phyloP scores from a whole-genome alignment of 2,888 invertebrate species.

The Diabrotica balteata region DNA sequence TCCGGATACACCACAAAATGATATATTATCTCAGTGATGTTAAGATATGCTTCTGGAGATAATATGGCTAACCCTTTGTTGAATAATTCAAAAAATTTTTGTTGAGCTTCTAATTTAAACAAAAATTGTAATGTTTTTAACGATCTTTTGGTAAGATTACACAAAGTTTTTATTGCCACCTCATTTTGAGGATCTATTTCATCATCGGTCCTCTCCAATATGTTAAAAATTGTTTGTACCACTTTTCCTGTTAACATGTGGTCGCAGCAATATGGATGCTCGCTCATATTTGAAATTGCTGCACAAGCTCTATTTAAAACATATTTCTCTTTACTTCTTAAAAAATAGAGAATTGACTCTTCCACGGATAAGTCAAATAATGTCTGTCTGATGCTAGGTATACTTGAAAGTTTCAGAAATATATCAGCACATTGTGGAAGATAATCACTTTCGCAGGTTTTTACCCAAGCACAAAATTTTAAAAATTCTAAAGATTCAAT shows the following conservation, averaged over 20 bases:
- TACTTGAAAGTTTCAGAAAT: constrained; percentile 44
- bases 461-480: constrained; percentile 49
- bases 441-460: constrained; percentile 44
- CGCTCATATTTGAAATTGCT: constrained; percentile 49
- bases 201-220: constrained; percentile 42
- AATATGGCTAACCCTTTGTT: constrained; percentile 37
- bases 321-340: constrained; percentile 44
- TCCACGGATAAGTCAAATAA: constrained; percentile 51
- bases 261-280: constrained; percentile 52
- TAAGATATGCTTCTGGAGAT: constrained; percentile 39
- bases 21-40: constrained; percentile 45
- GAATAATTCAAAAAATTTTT: constrained; percentile 44
- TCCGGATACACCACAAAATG: constrained; percentile 41
- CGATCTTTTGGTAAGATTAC: constrained; percentile 45
- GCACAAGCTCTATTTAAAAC: constrained; percentile 48
- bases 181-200: constrained; percentile 47
- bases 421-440: constrained; percentile 40
- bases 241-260: constrained; percentile 49
- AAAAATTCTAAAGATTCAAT: constrained; percentile 49
- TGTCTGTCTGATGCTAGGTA: constrained; percentile 46
- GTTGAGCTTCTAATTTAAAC: constrained; percentile 37
- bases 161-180: constrained; percentile 47
- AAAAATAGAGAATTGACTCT: constrained; percentile 47
- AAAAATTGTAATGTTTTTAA: constrained; percentile 44
- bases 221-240: constrained; percentile 42